phyloP scores from a whole-genome alignment of 2,797 vertebrate genomes.

The Danio kyathit region DNA sequence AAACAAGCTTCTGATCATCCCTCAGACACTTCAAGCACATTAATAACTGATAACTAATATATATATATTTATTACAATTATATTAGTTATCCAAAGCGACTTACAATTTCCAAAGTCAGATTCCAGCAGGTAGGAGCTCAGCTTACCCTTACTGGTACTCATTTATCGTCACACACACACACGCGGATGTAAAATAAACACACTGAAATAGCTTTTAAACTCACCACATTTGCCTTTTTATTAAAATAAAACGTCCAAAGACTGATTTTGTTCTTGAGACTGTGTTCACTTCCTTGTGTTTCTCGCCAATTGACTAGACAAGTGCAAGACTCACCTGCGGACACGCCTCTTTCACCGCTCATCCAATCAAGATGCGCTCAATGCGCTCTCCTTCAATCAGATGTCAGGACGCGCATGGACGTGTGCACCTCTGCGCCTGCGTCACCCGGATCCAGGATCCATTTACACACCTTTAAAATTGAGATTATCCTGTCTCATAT shows the following conservation, averaged over 20 bases:
- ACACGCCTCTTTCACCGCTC: not conserved
- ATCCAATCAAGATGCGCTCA: not conserved
- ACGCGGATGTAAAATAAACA: no score
- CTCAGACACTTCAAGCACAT: no score
- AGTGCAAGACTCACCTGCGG: not conserved
- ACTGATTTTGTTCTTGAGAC: not conserved
- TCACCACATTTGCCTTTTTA: slow-evolving; percentile 8
- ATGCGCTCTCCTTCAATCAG: slow-evolving; percentile 2
- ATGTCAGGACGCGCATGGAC: not conserved
- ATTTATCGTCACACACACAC: no score
- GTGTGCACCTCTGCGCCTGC: not conserved
- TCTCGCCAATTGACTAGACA: not conserved
- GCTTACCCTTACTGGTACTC: no score
- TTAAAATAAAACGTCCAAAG: not conserved
- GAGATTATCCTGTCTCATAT: no score
- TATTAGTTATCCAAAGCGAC: no score
- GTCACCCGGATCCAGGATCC: slow-evolving; percentile 26
- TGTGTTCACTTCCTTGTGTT: not conserved
- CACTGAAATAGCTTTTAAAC: not conserved
- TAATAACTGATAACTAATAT: no score
- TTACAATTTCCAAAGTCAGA: no score
- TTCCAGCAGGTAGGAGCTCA: no score
- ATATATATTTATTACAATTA: no score
- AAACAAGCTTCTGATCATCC: no score
- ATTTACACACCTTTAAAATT: no score